Evolutionary conservation across 2,113 vertebrate genomes (phyloP), one percentile per base, ranked within the genome.

Genomic region (Acrocephalus arundinaceus): DNA sequence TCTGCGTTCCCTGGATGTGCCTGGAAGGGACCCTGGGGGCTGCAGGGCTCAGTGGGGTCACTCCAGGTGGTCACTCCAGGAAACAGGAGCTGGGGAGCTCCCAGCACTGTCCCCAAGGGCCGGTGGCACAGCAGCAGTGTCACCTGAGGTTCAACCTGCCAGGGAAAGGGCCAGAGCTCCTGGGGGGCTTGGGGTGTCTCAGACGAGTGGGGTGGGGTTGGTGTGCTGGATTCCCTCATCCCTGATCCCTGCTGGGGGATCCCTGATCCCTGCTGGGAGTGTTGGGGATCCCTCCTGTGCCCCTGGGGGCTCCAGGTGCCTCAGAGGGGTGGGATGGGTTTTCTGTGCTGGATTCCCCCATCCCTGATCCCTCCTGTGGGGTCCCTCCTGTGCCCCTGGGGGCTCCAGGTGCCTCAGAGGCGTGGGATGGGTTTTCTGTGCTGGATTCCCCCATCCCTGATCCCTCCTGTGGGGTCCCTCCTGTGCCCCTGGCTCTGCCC

Each of bases 271-370:
- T 92, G 20, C 67, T 80, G 76, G 43, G 54, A 73, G 46, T 16
- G 13, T 31, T 48, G 33, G 33, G 33, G 22, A 35, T 76, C 20
- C 25, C 41, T 84, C 7, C n/a, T 37, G 33, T 39, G 54, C 14
- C 11, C 8, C 35, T 9, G 13, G 23, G n/a, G 28, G 1, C 35
- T 74, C 41, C n/a, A 5, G 11, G 31, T 67, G 17, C 49, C 48
- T 65, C 1, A 0, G n/a, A n/a, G 51, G 20, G 46, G 9, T 0
- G 0, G 37, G 52, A 12, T 37, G 39, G 83, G 59, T 45, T 27
- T 33, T 73, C 58, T 24, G 49, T 83, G 57, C 62, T 61, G 48
- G 18, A 25, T 51, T 59, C 15, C 12, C 25, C 25, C 27, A 37
- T 21, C 46, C 37, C 37, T 35, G 35, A 35, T 35, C 35, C 35